Percentiles rank a stretch among this genome's conserved stretches.
phyloP scores from a whole-genome alignment of 2,113 vertebrate genomes.

The Hemicordylus capensis region DNA sequence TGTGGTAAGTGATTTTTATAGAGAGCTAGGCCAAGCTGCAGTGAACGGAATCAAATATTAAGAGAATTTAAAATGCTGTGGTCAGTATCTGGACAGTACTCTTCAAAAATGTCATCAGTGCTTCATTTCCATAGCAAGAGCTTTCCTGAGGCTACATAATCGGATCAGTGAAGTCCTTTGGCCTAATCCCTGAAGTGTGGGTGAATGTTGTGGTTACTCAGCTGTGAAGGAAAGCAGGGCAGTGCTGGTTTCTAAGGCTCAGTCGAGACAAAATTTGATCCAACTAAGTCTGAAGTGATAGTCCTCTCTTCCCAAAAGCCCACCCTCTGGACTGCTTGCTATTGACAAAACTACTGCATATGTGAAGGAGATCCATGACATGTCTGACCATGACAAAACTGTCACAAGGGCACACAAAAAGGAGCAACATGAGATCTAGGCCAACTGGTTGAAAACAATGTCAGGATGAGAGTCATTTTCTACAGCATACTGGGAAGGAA shows the following conservation, averaged over 20 bases:
- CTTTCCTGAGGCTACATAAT: neutral
- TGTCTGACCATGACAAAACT: neutral
- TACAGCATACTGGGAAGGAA: neutral
- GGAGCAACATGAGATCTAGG: neutral
- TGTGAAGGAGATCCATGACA: neutral
- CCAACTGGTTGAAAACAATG: neutral
- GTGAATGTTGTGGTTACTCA: neutral
- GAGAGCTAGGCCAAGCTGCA: neutral
- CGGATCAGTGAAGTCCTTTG: neutral
- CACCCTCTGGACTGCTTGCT: neutral
- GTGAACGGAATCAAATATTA: neutral
- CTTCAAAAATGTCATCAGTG: neutral
- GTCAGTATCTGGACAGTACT: neutral
- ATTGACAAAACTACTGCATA: neutral
- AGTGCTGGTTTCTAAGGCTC: neutral
- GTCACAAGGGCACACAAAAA: neutral
- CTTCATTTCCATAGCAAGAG: neutral
- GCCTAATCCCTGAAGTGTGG: neutral
- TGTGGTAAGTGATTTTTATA: neutral
- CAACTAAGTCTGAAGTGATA: neutral
- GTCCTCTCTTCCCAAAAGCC: neutral
- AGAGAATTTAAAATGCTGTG: neutral
- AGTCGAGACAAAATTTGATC: neutral
- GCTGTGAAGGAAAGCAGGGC: neutral
- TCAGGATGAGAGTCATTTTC: neutral